Conservation (phyloP, 2,888 invertebrate genomes). For the Amaurobius ferox region DNA sequence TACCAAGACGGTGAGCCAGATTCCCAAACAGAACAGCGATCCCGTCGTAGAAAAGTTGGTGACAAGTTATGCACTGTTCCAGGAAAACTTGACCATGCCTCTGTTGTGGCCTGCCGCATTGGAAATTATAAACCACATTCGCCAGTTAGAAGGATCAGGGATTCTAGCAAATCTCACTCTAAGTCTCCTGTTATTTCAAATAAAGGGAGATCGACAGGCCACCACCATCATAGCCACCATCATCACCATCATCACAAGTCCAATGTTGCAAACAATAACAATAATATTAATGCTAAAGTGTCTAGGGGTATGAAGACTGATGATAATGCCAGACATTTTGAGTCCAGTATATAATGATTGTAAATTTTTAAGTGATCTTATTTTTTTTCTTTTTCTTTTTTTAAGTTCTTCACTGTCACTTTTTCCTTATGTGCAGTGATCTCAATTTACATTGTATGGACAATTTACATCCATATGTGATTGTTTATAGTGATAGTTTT, state of each 20-base stretch:
- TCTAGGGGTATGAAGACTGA: conserved; percentile 59
- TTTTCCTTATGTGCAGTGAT: conserved; percentile 37
- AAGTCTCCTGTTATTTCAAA: conserved; percentile 53
- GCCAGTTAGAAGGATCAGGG: conserved; percentile 38
- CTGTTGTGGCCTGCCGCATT: conserved; percentile 88
- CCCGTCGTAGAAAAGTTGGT: conserved; percentile 83
- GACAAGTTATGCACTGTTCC: conserved; percentile 87
- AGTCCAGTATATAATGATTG: conserved; percentile 52
- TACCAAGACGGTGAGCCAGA: conserved; percentile 79
- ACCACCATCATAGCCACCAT: conserved; percentile 51
- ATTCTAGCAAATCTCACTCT: conserved; percentile 46
- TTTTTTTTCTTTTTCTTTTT: conserved; percentile 15
- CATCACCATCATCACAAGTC: conserved; percentile 43
- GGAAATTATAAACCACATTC: conserved; percentile 77
- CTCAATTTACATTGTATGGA: conserved; percentile 60
- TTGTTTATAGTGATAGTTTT: conserved; percentile 20
- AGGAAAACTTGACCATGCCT: conserved; percentile 92
- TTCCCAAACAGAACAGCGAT: conserved; percentile 78
- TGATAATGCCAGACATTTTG: conserved; percentile 40
- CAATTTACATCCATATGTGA: conserved; percentile 62
- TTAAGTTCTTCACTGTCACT: conserved; percentile 41
- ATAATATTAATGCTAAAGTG: conserved; percentile 36
- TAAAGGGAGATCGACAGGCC: conserved; percentile 25
- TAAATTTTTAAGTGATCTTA: neutral
- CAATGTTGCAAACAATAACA: conserved; percentile 47